Evolutionary conservation across 2,113 vertebrate genomes (phyloP).

Genomic region (Forbesichthys agassizii): DNA sequence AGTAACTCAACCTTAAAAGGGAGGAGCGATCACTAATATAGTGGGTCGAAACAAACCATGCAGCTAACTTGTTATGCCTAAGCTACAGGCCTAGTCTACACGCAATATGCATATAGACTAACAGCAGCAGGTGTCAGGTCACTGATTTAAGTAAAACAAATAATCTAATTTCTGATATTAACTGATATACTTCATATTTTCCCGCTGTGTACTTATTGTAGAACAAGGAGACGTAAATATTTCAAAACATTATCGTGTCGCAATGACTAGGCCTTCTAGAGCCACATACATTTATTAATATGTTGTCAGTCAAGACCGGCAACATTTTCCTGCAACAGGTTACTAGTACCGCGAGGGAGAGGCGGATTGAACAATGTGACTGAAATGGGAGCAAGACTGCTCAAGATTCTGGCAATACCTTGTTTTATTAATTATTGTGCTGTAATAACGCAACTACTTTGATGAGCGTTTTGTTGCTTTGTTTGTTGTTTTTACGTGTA

Average conservation of each 20-base stretch:
- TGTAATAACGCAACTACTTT: background rate
- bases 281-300: background rate
- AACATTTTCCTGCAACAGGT: conserved; percentile 14
- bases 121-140: too few relatives aligned
- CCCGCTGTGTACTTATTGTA: too few relatives aligned
- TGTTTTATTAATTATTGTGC: background rate
- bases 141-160: too few relatives aligned
- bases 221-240: background rate
- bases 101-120: too few relatives aligned
- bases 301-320: background rate
- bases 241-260: background rate
- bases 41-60: background rate
- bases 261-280: background rate
- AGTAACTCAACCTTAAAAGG: conserved; percentile 64
- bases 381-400: conserved; percentile 60
- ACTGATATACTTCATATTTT: too few relatives aligned
- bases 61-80: too few relatives aligned
- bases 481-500: background rate
- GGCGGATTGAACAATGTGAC: conserved; percentile 31
- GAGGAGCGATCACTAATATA: conserved; percentile 42
- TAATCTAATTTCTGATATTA: too few relatives aligned
- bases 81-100: too few relatives aligned
- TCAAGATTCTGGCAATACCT: background rate
- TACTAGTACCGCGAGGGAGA: conserved; percentile 22
- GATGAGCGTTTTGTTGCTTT: background rate